Evolutionary conservation across 1,140 invertebrate genomes (phyloP).

Genomic region (Rhagoletis pomonella): DNA sequence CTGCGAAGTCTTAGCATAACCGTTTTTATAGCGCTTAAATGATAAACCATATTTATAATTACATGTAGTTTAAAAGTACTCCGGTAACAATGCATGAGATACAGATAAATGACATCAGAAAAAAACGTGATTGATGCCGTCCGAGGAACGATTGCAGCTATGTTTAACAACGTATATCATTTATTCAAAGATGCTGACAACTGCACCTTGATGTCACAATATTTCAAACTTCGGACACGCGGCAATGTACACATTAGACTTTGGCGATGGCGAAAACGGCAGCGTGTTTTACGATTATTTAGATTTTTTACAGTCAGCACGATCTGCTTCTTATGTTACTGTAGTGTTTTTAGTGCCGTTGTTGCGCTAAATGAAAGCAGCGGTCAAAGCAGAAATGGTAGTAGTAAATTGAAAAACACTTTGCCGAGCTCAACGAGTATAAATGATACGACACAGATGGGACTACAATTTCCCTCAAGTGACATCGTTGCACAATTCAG

Average conservation of each 20-base stretch:
- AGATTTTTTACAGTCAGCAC: background rate
- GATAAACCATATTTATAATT: background rate
- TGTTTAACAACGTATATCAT: background rate
- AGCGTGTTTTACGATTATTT: background rate
- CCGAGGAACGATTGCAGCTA: background rate
- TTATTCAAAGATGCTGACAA: background rate
- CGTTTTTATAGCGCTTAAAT: background rate
- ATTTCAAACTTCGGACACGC: background rate
- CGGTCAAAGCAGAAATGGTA: background rate
- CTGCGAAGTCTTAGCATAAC: background rate
- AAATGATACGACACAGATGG: background rate
- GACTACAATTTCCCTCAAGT: conserved; percentile 55
- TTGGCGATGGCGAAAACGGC: background rate
- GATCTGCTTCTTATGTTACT: background rate
- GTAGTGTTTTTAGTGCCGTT: background rate
- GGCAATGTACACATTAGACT: background rate
- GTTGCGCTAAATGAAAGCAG: background rate
- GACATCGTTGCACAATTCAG: conserved; percentile 70
- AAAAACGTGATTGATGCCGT: background rate
- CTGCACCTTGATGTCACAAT: background rate
- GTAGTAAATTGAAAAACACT: background rate
- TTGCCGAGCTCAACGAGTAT: background rate
- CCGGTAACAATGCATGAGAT: background rate
- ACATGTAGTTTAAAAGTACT: background rate
- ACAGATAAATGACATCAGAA: background rate